Base-by-base conservation (phyloP, 2,888 invertebrate genomes). In the Tinea semifulvella region DNA sequence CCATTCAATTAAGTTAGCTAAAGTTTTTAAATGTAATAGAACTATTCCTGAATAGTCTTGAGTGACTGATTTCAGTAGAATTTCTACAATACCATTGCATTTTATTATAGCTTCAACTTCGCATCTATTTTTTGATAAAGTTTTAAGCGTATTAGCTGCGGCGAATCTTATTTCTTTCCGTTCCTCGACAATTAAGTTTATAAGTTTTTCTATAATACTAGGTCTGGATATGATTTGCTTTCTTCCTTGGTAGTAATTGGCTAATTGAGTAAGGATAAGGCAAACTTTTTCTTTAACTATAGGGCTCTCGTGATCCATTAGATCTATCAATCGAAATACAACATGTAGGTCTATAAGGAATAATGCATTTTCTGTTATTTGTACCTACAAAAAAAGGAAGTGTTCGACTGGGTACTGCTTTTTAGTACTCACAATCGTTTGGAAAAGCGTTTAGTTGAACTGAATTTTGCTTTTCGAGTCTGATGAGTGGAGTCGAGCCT, bases 201-300 rank as follows among this genome's bases (percentile, higher is more conserved):
- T 60, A 1, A 80, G 61, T 20, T 68, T 65, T 2, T 64, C 60
- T 3, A 75, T 55, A 2, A 72, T 56, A 7, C 58, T 48, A 0
- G 64, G 63, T 0, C 65, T 55, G 0, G 60, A 52, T 55, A 70
- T 56, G 16, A 79, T 73, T 1, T 62, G 58, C 44, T 59, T 53
- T 18, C 67, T 55, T 1, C 77, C 77, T 48, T 73, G 68, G 42
- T 67, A 53, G 52, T 64, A 69, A 14, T 49, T 55, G 2, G 68
- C 65, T 2, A 79, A 49, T 42, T 61, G 60, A 0, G 66, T 68
- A 0, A 72, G 58, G 11, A 64, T 68, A 22, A 71, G 49, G 50
- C 72, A 68, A 0, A 72, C 60, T 50, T 76, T 76, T 55, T 80
- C 79, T 2, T 70, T 59, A 20, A 74, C 55, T 8, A 77, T 56